phyloP scores from a whole-genome alignment of 2,113 vertebrate species.

The Gymnocephalus cernua region DNA sequence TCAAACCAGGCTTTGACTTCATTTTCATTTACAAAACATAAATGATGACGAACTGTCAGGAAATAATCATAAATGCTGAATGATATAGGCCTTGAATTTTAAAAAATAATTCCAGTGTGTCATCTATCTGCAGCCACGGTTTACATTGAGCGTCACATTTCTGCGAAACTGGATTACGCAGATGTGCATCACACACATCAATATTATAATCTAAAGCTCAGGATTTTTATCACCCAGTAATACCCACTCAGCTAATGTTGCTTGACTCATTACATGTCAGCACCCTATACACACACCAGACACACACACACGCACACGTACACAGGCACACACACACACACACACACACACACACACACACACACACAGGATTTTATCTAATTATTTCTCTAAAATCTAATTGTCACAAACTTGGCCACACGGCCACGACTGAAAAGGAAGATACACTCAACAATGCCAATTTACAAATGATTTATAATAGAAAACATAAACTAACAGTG shows the following conservation, averaged over 20 bases:
- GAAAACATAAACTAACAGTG: too few species aligned
- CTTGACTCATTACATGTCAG: slow-evolving; percentile 35
- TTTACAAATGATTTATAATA: too few species aligned
- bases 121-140: not conserved
- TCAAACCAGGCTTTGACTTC: not conserved
- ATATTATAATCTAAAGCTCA: slow-evolving; percentile 61
- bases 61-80: not conserved
- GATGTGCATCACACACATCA: slow-evolving; percentile 50
- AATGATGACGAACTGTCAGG: not conserved
- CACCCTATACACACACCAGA: not conserved
- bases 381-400: slow-evolving; percentile 7
- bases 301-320: not conserved
- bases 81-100: not conserved
- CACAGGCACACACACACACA: slow-evolving; percentile 1
- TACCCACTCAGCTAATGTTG: slow-evolving; percentile 55
- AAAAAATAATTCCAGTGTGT: not conserved
- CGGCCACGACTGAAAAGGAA: too few species aligned
- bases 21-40: not conserved
- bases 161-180: slow-evolving; percentile 50
- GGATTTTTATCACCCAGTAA: slow-evolving; percentile 70
- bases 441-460: too few species aligned
- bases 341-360: slow-evolving; percentile 1
- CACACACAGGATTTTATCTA: not conserved
- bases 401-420: too few species aligned
- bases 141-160: slow-evolving; percentile 33